Evolutionary conservation across 2,797 vertebrate genomes (phyloP), one percentile per base, ranked within the genome.

Genomic region (Pangasius macronema): DNA sequence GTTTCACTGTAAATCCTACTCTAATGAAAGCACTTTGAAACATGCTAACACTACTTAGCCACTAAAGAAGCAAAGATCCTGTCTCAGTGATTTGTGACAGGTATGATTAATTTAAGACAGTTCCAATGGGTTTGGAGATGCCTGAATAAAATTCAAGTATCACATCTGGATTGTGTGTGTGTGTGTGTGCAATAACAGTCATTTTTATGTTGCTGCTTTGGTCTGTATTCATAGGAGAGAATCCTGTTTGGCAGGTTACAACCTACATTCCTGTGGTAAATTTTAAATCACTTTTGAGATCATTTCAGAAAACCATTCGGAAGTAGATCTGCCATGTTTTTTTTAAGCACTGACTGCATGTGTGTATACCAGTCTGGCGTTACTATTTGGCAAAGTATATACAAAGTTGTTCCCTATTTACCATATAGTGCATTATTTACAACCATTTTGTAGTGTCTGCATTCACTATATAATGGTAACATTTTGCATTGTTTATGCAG

Each of bases 141-240:
- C 92, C 93, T 94, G 95, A 96, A 96, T 96, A 96, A 96, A 96
- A 93, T 94, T 95, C 94, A 94, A 80, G 95, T 93, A 91, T 95
- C 93, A 24, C 92, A 89, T 88, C 84, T 80, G 83, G 18, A 14
- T 63, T 30, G 22, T 82, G 59, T 82, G 36, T 61, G 30, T 39
- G 24, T 82, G 3, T 30, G 59, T 10, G 33, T 59, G 80, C 20
- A 65, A 10, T 82, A 82, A 27, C 36, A 20, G 27, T 68, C 30
- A 10, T n/a, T 42, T 59, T 1, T 39, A 70, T 51, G 10, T 10
- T 46, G 80, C 72, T 20, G 6, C 11, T 24, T 46, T 49, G 53
- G 77, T 61, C 61, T 83, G 55, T 61, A 1, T 61, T 33, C 22
- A 13, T n/a, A 16, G 14, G 27, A 30, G 18, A 33, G 36, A 82